Evolutionary conservation across 2,113 vertebrate genomes (phyloP), one percentile per base, ranked within the genome.

Genomic region (Bungarus multicinctus): DNA sequence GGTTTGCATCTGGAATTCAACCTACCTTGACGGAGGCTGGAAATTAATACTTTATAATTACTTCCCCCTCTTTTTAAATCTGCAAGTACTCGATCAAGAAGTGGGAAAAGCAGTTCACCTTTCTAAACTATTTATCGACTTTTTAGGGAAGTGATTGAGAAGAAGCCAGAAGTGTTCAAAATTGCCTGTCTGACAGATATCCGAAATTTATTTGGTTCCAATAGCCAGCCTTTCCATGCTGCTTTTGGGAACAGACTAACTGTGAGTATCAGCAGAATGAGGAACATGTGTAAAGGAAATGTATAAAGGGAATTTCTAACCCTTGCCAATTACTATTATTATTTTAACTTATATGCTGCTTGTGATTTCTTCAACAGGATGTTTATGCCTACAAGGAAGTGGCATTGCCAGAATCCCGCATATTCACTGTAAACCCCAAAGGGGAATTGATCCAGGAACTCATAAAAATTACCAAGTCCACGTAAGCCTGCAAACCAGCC

Each of bases 81-180:
- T 0, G 27, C 54, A 45, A 20, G 5, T 88, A 1, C 5, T 81
- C 74, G 23, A 18, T 2, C 30, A 43, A 5, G 0, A 55, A 88
- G 0, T 1, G 58, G 45, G 58, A 10, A 22, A 34, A 43, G 6
- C 14, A 34, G 20, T 85, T 55, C 45, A 22, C 30, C 3, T 11
- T 60, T 39, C 0, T 69, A 27, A 14, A 0, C 81, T 58, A 85
- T 45, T 14, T 90, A 47, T 69, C 16, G 89, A 11, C 93, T 54
- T 89, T 94, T 22, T 96, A 99, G 99, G 95, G 99, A 99, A 93
- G 98, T 99, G 94, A 99, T 99, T 47, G 98, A 99, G 97, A 99
- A 98, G 97, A 99, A 99, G 92, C 99, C 99, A 0, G 99, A 99
- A 95, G 97, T 98, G 54, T 99, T 99, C 97, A 99, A 99, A 97